These are phyloP conservation scores for Osmoderma eremita DNA, from an alignment of 2,888 invertebrate genomes.

Conservation along the genomic window DNA sequence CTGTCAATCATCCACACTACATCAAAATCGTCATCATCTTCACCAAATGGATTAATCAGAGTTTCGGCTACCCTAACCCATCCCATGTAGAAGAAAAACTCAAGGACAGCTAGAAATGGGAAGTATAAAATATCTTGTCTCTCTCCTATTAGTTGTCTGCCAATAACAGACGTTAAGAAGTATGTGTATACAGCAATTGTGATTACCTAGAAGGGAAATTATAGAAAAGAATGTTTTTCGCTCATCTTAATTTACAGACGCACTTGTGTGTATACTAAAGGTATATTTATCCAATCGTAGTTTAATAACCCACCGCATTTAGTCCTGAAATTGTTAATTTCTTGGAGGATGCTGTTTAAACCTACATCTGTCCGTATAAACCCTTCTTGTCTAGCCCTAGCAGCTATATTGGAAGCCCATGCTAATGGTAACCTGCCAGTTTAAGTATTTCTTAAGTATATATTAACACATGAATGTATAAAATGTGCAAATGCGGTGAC, in stretches of 20 bases:
- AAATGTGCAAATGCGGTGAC: too few species aligned
- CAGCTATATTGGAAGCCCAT: slow-evolving; percentile 89
- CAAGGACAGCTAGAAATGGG: slow-evolving; percentile 87
- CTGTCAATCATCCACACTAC: slow-evolving; percentile 92
- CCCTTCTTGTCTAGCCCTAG: slow-evolving; percentile 85
- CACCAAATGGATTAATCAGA: slow-evolving; percentile 89
- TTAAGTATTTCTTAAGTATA: neutral
- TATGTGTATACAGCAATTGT: slow-evolving; percentile 92
- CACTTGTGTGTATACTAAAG: slow-evolving; percentile 83
- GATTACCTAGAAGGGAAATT: slow-evolving; percentile 67
- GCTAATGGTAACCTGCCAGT: slow-evolving; percentile 77
- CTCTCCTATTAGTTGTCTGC: slow-evolving; percentile 72
- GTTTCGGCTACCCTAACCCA: slow-evolving; percentile 92
- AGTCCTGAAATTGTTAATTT: slow-evolving; percentile 82
- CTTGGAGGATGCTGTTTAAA: slow-evolving; percentile 86
- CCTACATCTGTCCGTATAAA: slow-evolving; percentile 88
- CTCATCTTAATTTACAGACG: neutral
- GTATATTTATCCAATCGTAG: slow-evolving; percentile 82
- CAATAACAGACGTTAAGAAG: slow-evolving; percentile 87
- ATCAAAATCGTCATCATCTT: slow-evolving; percentile 91
- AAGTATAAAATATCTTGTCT: slow-evolving; percentile 77
- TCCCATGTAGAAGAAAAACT: slow-evolving; percentile 88
- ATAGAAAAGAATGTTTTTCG: neutral
- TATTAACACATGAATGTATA: neutral
- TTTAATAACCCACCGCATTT: slow-evolving; percentile 78